Percentiles rank a stretch among this genome's conserved stretches.
These are phyloP conservation scores for Nymphalis c-album DNA, from an alignment of 2,888 invertebrate genomes.

Conservation along the genomic window DNA sequence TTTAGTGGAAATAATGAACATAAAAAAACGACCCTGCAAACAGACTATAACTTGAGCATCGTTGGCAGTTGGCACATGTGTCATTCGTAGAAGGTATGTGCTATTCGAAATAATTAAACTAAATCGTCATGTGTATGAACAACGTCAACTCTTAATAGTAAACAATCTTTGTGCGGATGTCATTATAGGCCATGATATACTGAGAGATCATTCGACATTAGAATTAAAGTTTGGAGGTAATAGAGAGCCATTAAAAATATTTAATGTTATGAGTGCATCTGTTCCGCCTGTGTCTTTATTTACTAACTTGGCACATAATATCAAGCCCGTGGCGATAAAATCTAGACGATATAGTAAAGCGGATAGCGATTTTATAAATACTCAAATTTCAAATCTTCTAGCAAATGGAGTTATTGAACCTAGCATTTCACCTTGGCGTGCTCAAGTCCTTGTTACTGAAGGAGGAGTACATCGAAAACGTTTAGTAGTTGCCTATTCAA, in stretches of 20 bases:
- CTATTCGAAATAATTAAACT: constrained; percentile 5
- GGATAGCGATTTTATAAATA: too few relatives aligned
- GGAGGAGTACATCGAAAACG: constrained; percentile 38
- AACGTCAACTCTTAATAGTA: constrained; percentile 14
- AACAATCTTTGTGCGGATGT: constrained; percentile 25
- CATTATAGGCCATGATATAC: constrained; percentile 29
- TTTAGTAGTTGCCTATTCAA: constrained; percentile 19
- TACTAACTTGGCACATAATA: too few relatives aligned
- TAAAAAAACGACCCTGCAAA: too few relatives aligned
- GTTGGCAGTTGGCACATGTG: background rate
- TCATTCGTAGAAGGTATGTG: constrained; percentile 15
- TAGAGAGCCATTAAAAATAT: constrained; percentile 18
- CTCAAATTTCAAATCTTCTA: constrained; percentile 21
- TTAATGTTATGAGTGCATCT: constrained; percentile 15
- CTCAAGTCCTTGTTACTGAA: constrained; percentile 8
- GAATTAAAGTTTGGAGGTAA: constrained; percentile 19
- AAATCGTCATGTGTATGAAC: constrained; percentile 10
- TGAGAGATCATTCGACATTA: constrained; percentile 17
- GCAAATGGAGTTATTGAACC: constrained; percentile 22
- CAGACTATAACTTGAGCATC: constrained; percentile 9
- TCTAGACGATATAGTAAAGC: too few relatives aligned
- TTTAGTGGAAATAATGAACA: too few relatives aligned
- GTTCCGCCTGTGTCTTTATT: constrained; percentile 16
- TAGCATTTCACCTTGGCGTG: constrained; percentile 27
- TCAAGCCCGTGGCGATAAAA: too few relatives aligned